phyloP scores from a whole-genome alignment of 2,113 vertebrate species.

The Puma concolor region DNA sequence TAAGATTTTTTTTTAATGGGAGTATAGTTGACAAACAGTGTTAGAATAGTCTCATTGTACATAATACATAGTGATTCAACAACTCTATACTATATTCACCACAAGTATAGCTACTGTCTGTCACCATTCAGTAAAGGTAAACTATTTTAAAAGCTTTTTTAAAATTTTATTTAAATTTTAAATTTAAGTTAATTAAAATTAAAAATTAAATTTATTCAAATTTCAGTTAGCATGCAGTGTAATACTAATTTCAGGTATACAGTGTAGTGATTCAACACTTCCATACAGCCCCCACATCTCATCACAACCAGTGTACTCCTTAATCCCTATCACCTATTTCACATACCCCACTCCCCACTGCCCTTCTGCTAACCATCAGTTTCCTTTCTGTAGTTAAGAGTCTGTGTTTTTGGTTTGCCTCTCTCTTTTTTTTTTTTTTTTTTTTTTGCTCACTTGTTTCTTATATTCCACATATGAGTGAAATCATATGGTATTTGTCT shows the following conservation, averaged over 20 bases:
- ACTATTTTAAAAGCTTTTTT: not conserved
- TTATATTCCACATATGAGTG: not conserved
- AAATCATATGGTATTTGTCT: not conserved
- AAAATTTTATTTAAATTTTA: not conserved
- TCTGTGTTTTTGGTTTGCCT: not conserved
- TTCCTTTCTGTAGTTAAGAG: not conserved
- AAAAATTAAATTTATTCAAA: no score
- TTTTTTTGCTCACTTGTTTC: not conserved
- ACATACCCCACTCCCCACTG: accelerated
- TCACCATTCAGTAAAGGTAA: not conserved
- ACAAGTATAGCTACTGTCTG: not conserved
- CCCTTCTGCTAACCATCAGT: not conserved
- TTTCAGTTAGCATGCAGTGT: not conserved
- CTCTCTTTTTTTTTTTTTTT: not conserved
- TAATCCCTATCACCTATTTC: not conserved
- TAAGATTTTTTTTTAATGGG: not conserved
- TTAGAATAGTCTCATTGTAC: not conserved
- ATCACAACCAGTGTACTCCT: not conserved
- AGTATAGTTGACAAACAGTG: not conserved
- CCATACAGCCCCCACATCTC: not conserved
- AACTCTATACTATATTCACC: not conserved
- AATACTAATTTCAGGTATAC: not conserved
- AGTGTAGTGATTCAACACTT: not conserved
- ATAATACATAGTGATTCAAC: not conserved
- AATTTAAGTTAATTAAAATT: no score